Percentiles rank a stretch among this genome's conserved stretches.
Conservation (phyloP, 1,140 invertebrate genomes). For the Chironomus tepperi region DNA sequence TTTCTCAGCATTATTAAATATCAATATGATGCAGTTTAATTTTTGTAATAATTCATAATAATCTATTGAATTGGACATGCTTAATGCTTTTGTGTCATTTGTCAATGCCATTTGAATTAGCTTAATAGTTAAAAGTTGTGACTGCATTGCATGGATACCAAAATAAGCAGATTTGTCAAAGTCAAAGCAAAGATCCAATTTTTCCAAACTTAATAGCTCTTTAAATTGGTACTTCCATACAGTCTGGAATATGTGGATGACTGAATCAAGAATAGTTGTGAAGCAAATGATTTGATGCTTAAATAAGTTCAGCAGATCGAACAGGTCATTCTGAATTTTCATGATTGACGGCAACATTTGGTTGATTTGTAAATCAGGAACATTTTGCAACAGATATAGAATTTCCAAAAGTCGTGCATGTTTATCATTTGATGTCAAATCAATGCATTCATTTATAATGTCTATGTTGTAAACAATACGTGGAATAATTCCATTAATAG, state of each 20-base stretch:
- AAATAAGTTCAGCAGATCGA: neutral
- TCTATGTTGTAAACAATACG: neutral
- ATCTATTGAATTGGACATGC: neutral
- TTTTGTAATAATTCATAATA: neutral
- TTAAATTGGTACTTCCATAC: neutral
- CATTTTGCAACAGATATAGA: conserved; percentile 24
- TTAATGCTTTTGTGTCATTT: neutral
- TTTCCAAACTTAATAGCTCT: neutral
- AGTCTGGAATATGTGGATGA: neutral
- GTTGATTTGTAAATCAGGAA: conserved; percentile 26
- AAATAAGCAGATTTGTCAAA: neutral
- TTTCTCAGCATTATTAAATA: neutral
- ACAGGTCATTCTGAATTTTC: neutral
- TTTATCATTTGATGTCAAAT: neutral
- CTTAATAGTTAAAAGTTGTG: neutral
- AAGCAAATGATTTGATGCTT: neutral
- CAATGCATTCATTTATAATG: too few species aligned
- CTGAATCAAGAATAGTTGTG: neutral
- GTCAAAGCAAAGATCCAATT: neutral
- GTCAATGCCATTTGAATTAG: neutral
- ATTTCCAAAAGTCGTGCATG: conserved; percentile 24
- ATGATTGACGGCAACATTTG: neutral
- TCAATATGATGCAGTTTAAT: neutral
- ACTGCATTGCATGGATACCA: neutral
- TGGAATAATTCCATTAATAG: conserved; percentile 28